These are phyloP conservation scores for Tromatobia lineatoria DNA, from an alignment of 2,888 invertebrate species.

Conservation along the genomic window DNA sequence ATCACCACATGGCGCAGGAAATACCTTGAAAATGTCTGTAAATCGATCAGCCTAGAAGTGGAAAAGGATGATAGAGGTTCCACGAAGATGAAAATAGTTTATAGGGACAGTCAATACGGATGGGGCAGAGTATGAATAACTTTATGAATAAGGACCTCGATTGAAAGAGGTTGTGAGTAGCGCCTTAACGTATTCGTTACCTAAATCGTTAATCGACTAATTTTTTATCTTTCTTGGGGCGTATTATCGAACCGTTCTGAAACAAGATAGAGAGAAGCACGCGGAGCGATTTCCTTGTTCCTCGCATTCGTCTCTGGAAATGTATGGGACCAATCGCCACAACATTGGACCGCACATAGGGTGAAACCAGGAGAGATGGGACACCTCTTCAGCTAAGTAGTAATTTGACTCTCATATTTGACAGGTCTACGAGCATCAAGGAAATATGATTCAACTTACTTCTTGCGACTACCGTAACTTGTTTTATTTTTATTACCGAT, in stretches of 20 bases:
- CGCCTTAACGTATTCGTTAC: slow-evolving; percentile 61
- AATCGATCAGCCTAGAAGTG: slow-evolving; percentile 38
- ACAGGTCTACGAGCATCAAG: no score
- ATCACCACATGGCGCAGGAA: not conserved
- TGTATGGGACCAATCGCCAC: slow-evolving; percentile 52
- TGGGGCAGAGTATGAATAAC: slow-evolving; percentile 27
- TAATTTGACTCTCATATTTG: slow-evolving; percentile 10
- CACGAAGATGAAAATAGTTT: slow-evolving; percentile 17
- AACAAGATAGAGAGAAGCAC: slow-evolving; percentile 42
- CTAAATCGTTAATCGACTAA: slow-evolving; percentile 59
- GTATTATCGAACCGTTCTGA: slow-evolving; percentile 50
- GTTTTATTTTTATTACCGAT: no score
- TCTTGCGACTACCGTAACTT: no score
- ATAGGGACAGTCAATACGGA: slow-evolving; percentile 1
- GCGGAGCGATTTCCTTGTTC: slow-evolving; percentile 40
- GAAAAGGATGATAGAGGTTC: slow-evolving; percentile 11
- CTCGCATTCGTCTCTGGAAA: slow-evolving; percentile 46
- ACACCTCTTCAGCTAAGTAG: not conserved
- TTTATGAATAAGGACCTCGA: slow-evolving; percentile 1
- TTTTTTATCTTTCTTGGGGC: slow-evolving; percentile 62
- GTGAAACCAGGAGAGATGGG: slow-evolving; percentile 11
- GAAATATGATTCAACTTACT: no score
- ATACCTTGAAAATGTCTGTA: slow-evolving; percentile 43
- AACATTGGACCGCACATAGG: slow-evolving; percentile 45
- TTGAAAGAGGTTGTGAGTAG: slow-evolving; percentile 44